These are phyloP conservation scores for mouse (Mus musculus) DNA, from an alignment of 2,113 vertebrate species.

Conservation along the genomic window GRCm39 chr11:78763001-78763500, in stretches of 20 bases:
- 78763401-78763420: not conserved
- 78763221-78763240: not conserved
- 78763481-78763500: not conserved
- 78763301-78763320: not conserved
- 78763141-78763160: not conserved
- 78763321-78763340: no score
- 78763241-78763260: not conserved
- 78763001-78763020: not conserved
- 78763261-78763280: not conserved
- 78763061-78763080: not conserved
- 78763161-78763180: constrained; percentile 18
- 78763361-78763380: not conserved
- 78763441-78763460: not conserved
- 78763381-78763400: not conserved
- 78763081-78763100: not conserved
- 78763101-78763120: constrained; percentile 52
- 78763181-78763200: not conserved
- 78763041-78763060: not conserved
- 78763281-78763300: not conserved
- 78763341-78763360: not conserved
- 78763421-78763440: not conserved
- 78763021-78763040: not conserved
- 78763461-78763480: not conserved
- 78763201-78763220: constrained; percentile 64
- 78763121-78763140: constrained; percentile 28